These are phyloP conservation scores for Aphrophora alni DNA, from an alignment of 2,888 invertebrate species.

Conservation along the genomic window DNA sequence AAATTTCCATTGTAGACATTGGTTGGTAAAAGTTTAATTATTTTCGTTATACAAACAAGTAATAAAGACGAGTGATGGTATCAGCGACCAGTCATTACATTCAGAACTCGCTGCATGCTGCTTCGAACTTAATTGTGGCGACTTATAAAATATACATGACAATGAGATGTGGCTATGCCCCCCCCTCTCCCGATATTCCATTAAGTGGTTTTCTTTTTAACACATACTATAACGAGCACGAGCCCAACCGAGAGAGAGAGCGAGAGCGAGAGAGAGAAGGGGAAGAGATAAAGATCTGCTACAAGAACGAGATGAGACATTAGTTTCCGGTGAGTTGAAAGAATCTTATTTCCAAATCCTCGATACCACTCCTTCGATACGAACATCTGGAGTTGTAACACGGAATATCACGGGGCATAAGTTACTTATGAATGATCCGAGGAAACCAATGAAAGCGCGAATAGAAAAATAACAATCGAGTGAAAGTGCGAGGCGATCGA, in stretches of 20 bases:
- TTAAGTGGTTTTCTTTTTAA: constrained; percentile 21
- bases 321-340: constrained; percentile 14
- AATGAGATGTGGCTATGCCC: constrained; percentile 2
- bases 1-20: neutral
- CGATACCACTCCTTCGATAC: neutral
- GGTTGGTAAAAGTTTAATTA: neutral
- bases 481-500: constrained; percentile 6
- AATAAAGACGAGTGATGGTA: neutral
- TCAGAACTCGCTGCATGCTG: neutral
- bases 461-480: neutral
- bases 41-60: constrained; percentile 2
- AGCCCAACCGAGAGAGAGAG: constrained; percentile 16
- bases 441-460: neutral
- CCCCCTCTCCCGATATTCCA: neutral
- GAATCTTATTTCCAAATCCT: neutral
- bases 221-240: constrained; percentile 3
- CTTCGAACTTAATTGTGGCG: neutral
- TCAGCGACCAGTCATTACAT: neutral
- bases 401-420: neutral
- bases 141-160: neutral
- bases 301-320: constrained; percentile 22
- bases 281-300: constrained; percentile 24
- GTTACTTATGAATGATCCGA: neutral
- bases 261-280: constrained; percentile 13
- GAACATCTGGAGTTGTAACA: neutral